Evolutionary conservation across 2,797 vertebrate genomes (phyloP).

Genomic region (Cyclura pinguis): DNA sequence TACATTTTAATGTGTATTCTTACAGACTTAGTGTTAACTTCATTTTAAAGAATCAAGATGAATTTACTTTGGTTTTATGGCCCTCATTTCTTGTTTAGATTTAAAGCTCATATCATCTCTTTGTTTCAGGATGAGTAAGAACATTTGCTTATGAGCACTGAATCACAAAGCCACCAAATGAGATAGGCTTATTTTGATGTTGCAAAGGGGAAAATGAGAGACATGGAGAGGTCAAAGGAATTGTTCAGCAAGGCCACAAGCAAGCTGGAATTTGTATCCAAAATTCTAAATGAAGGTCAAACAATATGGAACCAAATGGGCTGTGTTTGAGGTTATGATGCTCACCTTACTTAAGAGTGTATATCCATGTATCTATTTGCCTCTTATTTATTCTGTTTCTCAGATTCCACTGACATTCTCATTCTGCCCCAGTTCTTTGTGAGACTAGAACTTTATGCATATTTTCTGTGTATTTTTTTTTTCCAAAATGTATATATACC

Average conservation of each 20-base stretch:
- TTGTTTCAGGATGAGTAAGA: not conserved
- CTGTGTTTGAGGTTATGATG: not conserved
- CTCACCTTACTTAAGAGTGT: not conserved
- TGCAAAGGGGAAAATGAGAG: not conserved
- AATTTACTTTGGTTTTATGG: not conserved
- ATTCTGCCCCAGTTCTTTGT: not conserved
- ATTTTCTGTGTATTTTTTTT: no score
- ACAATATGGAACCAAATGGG: not conserved
- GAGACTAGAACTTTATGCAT: not conserved
- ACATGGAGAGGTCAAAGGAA: not conserved
- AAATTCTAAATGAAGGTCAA: not conserved
- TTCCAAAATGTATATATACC: no score
- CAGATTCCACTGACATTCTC: not conserved
- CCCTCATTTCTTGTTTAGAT: not conserved
- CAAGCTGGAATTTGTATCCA: not conserved
- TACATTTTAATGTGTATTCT: not conserved
- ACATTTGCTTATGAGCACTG: not conserved
- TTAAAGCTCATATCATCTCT: not conserved
- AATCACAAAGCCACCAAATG: not conserved
- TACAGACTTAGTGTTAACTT: not conserved
- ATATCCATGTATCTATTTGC: not conserved
- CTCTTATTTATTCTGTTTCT: not conserved
- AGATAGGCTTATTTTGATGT: not conserved
- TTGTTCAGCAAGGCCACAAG: not conserved
- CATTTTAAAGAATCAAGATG: not conserved